phyloP scores from a whole-genome alignment of 2,797 vertebrate genomes.

The Acipenser oxyrinchus region DNA sequence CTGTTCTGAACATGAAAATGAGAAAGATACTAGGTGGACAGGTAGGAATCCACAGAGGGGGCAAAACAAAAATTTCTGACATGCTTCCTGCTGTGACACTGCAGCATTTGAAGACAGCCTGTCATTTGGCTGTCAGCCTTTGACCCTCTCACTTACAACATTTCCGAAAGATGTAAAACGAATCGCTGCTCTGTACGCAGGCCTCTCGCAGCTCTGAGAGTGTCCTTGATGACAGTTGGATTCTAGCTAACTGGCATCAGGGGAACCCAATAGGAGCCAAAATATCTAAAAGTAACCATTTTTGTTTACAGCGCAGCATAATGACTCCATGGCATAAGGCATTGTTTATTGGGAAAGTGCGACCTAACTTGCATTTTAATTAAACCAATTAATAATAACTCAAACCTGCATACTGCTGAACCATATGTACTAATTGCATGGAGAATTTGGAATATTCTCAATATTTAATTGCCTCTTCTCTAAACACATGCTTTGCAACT shows the following conservation, averaged over 20 bases:
- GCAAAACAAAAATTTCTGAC: constrained; percentile 64
- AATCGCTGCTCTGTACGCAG: constrained; percentile 48
- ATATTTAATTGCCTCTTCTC: too few species aligned
- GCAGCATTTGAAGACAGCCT: constrained; percentile 72
- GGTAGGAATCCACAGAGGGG: constrained; percentile 59
- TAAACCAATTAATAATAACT: too few species aligned
- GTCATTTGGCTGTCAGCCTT: constrained; percentile 82
- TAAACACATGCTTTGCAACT: too few species aligned
- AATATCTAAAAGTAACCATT: constrained; percentile 52
- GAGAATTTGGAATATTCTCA: constrained; percentile 53
- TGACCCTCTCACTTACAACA: constrained; percentile 61
- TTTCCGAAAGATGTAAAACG: constrained; percentile 64
- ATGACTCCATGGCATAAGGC: constrained; percentile 61
- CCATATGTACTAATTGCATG: constrained; percentile 72
- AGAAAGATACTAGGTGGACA: constrained; percentile 60
- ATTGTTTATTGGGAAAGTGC: too few species aligned
- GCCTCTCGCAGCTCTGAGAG: constrained; percentile 56
- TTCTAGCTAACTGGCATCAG: constrained; percentile 59
- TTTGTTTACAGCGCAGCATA: constrained; percentile 57
- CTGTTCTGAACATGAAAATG: constrained; percentile 46
- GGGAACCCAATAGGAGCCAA: constrained; percentile 42
- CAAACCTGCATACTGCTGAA: constrained; percentile 52
- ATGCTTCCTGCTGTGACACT: constrained; percentile 71
- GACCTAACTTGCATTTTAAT: too few species aligned
- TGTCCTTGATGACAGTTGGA: constrained; percentile 75